Conservation (phyloP, 2,113 vertebrate genomes). For the Corythornis vintsioides region DNA sequence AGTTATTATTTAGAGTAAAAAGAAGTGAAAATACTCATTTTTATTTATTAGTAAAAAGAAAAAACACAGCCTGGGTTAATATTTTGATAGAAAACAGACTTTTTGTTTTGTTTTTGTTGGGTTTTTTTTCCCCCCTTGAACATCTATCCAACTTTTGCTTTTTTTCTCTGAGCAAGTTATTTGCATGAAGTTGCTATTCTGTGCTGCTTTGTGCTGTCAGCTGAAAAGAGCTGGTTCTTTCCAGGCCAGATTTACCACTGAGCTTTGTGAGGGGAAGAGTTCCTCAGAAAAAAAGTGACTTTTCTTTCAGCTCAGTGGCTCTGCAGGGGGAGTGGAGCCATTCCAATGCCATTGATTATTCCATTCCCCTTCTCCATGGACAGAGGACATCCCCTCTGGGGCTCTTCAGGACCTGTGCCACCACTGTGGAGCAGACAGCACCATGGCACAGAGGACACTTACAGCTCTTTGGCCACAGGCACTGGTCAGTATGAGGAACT, state of each 20-base stretch:
- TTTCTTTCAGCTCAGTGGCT: conserved; percentile 13
- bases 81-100: not conserved
- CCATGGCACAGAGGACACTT: not conserved
- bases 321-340: conserved; percentile 4
- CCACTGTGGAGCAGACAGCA: not conserved
- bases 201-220: conserved; percentile 10
- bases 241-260: conserved; percentile 43
- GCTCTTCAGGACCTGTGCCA: not conserved
- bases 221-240: conserved; percentile 31
- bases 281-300: conserved; percentile 55
- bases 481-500: not conserved
- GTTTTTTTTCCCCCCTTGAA: fast-evolving
- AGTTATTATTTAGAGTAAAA: not conserved
- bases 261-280: conserved; percentile 51
- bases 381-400: not conserved
- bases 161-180: not conserved
- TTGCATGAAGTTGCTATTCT: conserved; percentile 49
- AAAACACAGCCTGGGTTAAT: not conserved
- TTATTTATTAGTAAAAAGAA: not conserved
- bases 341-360: conserved; percentile 20
- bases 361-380: not conserved
- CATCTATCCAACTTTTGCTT: not conserved
- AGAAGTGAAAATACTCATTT: no score
- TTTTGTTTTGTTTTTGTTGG: not conserved
- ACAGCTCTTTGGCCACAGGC: not conserved